Conservation (phyloP, 2,113 vertebrate genomes). For the Megaleporinus macrocephalus region DNA sequence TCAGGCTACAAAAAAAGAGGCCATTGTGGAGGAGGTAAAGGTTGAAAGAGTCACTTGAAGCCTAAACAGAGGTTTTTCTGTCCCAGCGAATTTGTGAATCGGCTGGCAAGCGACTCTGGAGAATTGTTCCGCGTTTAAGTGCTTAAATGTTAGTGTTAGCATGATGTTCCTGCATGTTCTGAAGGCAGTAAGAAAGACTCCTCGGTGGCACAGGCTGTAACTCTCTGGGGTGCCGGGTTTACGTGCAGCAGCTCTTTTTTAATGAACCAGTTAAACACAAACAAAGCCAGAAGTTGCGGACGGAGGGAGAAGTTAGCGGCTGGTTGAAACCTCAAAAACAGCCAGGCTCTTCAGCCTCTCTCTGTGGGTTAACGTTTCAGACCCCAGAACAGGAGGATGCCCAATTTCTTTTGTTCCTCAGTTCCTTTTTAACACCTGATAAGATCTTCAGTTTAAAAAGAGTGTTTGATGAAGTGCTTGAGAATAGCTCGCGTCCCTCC, state of each 20-base stretch:
- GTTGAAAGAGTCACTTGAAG: conserved; percentile 7
- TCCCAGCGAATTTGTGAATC: not conserved
- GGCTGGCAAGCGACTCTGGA: not conserved
- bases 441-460: conserved; percentile 43
- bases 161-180: conserved; percentile 23
- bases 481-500: conserved; percentile 6
- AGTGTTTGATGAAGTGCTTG: conserved; percentile 44
- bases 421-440: conserved; percentile 55
- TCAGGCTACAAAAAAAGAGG: not conserved
- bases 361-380: conserved; percentile 23
- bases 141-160: conserved; percentile 28
- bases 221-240: not conserved
- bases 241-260: not conserved
- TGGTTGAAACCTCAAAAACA: conserved; percentile 13
- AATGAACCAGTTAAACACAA: conserved; percentile 40
- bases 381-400: conserved; percentile 14
- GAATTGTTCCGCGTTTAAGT: not conserved
- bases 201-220: not conserved
- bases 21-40: not conserved
- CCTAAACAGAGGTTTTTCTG: conserved; percentile 55
- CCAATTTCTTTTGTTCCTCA: conserved; percentile 35
- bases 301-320: conserved; percentile 12
- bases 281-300: not conserved
- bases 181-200: not conserved
- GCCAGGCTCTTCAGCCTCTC: not conserved